Conservation (phyloP, 2,113 vertebrate species). For the Toxotes chatareus region DNA sequence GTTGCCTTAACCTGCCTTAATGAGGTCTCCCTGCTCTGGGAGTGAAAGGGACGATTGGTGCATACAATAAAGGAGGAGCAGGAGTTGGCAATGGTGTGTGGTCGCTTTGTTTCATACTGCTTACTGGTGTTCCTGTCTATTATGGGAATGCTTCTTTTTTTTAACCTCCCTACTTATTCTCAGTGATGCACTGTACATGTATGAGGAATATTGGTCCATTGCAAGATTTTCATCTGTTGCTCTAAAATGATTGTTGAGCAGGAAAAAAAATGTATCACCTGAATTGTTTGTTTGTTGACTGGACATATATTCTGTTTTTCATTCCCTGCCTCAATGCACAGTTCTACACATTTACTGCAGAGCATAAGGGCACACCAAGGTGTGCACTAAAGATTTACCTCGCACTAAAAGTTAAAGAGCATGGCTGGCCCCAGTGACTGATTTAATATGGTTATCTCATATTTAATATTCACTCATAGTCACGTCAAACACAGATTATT, state of each 20-base stretch:
- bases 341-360: slow-evolving; percentile 1
- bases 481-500: neutral
- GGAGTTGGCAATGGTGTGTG: slow-evolving; percentile 27
- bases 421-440: neutral
- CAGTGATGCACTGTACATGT: neutral
- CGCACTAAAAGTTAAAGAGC: neutral
- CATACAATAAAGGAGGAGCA: slow-evolving; percentile 57
- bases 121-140: neutral
- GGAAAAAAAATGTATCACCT: neutral
- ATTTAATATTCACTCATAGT: neutral
- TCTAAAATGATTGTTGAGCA: neutral
- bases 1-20: slow-evolving; percentile 83
- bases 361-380: neutral
- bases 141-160: neutral
- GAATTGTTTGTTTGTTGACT: neutral
- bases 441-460: neutral
- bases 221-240: neutral
- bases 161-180: neutral
- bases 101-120: slow-evolving; percentile 26
- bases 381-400: slow-evolving; percentile 11
- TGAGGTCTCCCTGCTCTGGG: slow-evolving; percentile 81
- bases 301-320: neutral
- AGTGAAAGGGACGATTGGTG: slow-evolving; percentile 68
- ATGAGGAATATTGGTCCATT: slow-evolving; percentile 1
- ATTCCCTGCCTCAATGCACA: neutral